A percentile compares a stretch with the other conserved stretches of the same genome.
These are phyloP conservation scores for Drosophila gaucha DNA, from an alignment of 2,888 invertebrate genomes.

Conservation along the genomic window DNA sequence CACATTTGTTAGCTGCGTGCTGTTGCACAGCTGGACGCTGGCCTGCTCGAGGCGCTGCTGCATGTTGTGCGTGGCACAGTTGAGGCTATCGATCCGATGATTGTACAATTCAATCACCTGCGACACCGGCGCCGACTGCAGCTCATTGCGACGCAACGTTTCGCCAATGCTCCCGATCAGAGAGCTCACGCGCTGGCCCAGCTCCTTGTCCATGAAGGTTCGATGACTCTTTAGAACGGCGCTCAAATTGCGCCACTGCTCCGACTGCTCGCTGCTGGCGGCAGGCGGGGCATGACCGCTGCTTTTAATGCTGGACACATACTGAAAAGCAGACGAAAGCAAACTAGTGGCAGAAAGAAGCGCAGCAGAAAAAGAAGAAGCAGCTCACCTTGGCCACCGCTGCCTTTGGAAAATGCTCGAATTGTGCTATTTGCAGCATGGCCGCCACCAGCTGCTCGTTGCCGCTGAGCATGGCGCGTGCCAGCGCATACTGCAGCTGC, in stretches of 20 bases:
- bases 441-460: constrained; percentile 77
- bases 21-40: constrained; percentile 74
- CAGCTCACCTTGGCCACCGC: constrained; percentile 79
- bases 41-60: constrained; percentile 81
- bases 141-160: constrained; percentile 76
- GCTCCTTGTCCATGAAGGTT: constrained; percentile 79
- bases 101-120: constrained; percentile 83
- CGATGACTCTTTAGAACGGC: constrained; percentile 80
- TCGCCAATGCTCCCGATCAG: constrained; percentile 76
- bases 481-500: constrained; percentile 82
- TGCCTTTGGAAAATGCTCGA: constrained; percentile 80
- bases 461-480: constrained; percentile 79
- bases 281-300: neutral
- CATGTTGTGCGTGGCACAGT: constrained; percentile 69
- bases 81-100: constrained; percentile 82
- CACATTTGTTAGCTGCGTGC: constrained; percentile 80
- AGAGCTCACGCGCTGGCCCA: constrained; percentile 79
- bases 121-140: constrained; percentile 82
- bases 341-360: neutral
- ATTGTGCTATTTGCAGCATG: constrained; percentile 82
- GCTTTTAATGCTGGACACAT: constrained; percentile 63
- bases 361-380: neutral
- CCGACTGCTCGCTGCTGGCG: constrained; percentile 42
- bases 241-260: constrained; percentile 82
- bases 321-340: constrained; percentile 40